Evolutionary conservation across 1,140 invertebrate species (phyloP), one percentile per base, ranked within the genome.

Genomic region (Belonocnema kinseyi): DNA sequence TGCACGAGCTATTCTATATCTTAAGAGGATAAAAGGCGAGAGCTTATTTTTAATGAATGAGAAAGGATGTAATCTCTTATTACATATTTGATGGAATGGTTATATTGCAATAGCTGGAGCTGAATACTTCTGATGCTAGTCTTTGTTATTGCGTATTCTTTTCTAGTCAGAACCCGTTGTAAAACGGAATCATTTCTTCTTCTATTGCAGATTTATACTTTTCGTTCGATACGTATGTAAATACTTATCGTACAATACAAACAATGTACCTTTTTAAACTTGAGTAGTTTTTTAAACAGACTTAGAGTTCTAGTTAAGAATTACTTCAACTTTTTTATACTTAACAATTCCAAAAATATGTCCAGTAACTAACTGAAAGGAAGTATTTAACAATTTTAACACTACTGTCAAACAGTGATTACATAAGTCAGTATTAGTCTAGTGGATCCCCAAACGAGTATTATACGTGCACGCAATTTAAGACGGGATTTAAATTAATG

Each of bases 401-500:
- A 14, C n/a, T n/a, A 2, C 5, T 40, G 8, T 66, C 26, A 66
- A 66, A 66, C 61, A 61, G 58, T 61, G 58, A 61, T 61, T 61
- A 61, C 58, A 61, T 61, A 33, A 66, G 19, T 78, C 79, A 80
- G 79, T 80, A 80, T 80, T 80, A 80, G 56, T 75, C 52, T 75
- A 66, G 61, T 40, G 26, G 61, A 26, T 26, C 58, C 58, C 58
- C 8, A 33, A 66, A 66, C 33, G 61, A 40, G 58, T 75, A 74
- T 77, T 70, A 74, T 52, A 61, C 13, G 14, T 10, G 58, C 16
- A 75, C 74, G 71, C 56, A 56, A 81, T 40, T 61, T 73, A 78
- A 80, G 82, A 79, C 77, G 81, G 82, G 75, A 77, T 77, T 74
- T 74, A 61, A 76, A 79, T 74, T 79, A 76, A 81, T 72, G 51